Conservation (phyloP, 1,140 invertebrate species). For the Calephelis virginiensis region DNA sequence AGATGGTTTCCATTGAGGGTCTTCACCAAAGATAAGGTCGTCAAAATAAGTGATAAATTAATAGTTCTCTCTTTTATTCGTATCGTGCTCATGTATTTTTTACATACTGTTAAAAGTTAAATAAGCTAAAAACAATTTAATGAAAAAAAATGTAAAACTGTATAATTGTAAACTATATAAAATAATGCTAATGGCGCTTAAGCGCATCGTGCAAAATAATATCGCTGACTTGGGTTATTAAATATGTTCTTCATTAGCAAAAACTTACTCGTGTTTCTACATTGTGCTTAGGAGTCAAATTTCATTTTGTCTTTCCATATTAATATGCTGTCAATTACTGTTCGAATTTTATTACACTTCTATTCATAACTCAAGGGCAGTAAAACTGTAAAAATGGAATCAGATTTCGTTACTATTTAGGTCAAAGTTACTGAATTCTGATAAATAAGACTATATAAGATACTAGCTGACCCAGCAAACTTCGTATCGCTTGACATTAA, state of each 20-base stretch:
- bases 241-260: conserved; percentile 4
- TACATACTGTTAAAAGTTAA: no score
- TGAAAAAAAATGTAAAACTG: neutral
- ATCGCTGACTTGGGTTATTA: neutral
- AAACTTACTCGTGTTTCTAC: conserved; percentile 11
- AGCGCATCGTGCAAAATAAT: neutral
- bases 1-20: no score
- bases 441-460: no score
- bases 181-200: neutral
- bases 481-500: no score
- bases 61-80: no score
- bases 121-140: no score
- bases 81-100: no score
- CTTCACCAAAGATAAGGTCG: no score
- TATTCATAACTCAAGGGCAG: neutral
- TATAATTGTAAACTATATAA: neutral
- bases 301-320: conserved; percentile 1
- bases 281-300: neutral
- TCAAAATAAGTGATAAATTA: no score
- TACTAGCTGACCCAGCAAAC: no score
- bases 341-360: neutral
- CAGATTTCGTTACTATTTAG: no score
- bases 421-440: no score
- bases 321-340: neutral
- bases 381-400: neutral